These are phyloP conservation scores for Mesoclemmys tuberculata DNA, from an alignment of 2,113 vertebrate species.

Conservation along the genomic window DNA sequence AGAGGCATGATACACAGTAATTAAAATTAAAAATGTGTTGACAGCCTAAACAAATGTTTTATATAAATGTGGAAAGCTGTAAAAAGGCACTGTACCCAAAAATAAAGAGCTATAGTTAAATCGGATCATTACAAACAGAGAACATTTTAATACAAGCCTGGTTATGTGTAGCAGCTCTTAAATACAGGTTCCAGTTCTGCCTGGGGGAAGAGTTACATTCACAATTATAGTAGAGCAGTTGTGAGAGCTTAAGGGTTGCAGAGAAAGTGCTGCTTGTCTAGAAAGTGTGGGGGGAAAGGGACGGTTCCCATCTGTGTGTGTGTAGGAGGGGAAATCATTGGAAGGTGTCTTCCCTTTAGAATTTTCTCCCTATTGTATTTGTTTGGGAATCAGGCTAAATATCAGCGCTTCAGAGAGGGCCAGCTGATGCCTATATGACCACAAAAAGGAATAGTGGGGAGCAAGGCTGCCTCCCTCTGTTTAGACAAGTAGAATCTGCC, in stretches of 20 bases:
- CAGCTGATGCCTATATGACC: not conserved
- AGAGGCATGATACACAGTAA: conserved; percentile 75
- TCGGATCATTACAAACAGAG: conserved; percentile 67
- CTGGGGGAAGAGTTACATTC: conserved; percentile 31
- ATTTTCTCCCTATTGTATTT: not conserved
- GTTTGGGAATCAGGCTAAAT: not conserved
- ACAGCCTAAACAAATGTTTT: conserved; percentile 75
- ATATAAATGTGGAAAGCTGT: conserved; percentile 79
- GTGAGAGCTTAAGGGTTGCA: not conserved
- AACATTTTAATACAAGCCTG: conserved; percentile 60
- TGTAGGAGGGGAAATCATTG: not conserved
- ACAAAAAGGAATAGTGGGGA: not conserved
- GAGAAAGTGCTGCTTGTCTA: not conserved
- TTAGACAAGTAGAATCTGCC: no score
- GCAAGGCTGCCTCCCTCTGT: not conserved
- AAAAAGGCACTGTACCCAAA: conserved; percentile 69
- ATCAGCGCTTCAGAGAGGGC: not conserved
- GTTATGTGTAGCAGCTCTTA: conserved; percentile 61
- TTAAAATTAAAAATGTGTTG: conserved; percentile 83
- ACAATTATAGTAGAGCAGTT: conserved; percentile 4
- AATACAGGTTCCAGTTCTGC: conserved; percentile 55
- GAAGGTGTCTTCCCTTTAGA: accelerated
- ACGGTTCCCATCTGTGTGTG: not conserved
- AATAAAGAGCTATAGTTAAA: conserved; percentile 78
- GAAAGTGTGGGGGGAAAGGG: not conserved